These are phyloP conservation scores for Phacellophora camtschatica DNA, from an alignment of 30 jellyfish, hydroid and myxozoan species.

Conservation along the genomic window DNA sequence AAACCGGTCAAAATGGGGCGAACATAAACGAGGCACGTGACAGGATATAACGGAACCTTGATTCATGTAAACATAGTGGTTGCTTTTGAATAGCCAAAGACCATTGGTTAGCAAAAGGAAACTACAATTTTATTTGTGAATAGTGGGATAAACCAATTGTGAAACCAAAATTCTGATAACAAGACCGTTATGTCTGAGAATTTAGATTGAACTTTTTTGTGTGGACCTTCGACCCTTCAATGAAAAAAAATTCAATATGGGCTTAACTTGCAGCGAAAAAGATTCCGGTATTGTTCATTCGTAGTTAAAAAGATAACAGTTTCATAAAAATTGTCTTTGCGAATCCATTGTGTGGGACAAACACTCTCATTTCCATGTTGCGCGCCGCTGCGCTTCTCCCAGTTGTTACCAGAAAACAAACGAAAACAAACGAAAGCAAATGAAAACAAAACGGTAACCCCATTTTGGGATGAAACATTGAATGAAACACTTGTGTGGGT, in stretches of 20 bases:
- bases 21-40: too few species aligned
- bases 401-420: too few species aligned
- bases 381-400: too few species aligned
- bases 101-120: slow-evolving; percentile 3
- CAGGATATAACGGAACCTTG: slow-evolving; percentile 9
- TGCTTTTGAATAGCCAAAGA: neutral
- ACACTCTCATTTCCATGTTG: too few species aligned
- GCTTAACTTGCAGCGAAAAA: slow-evolving; percentile 8
- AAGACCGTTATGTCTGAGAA: slow-evolving; percentile 71
- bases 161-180: slow-evolving; percentile 49
- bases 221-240: neutral
- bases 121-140: slow-evolving; percentile 11
- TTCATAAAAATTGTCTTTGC: too few species aligned
- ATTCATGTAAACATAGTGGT: neutral
- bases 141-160: slow-evolving; percentile 18
- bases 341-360: too few species aligned
- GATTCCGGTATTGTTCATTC: slow-evolving; percentile 22
- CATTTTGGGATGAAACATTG: too few species aligned
- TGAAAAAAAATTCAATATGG: neutral
- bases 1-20: too few species aligned
- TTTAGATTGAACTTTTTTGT: neutral
- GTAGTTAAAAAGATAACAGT: too few species aligned
- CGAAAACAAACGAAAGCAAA: too few species aligned
- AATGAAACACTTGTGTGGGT: too few species aligned
- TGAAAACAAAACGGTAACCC: too few species aligned